Evolutionary conservation across 1,140 invertebrate genomes (phyloP).

Genomic region (Halotydeus destructor): DNA sequence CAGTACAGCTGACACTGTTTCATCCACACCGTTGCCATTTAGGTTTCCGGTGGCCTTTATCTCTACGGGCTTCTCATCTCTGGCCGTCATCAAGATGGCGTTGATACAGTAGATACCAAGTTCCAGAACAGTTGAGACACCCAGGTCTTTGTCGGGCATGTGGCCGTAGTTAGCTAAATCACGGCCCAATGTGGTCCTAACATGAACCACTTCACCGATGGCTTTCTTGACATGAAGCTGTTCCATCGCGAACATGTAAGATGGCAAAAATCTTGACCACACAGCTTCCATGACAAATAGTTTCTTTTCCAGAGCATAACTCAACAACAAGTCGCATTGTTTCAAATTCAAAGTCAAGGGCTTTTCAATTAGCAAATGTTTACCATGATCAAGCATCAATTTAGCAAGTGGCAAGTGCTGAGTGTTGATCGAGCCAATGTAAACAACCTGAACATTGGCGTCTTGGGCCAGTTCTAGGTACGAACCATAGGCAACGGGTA

Average conservation of each 20-base stretch:
- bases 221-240: conserved; percentile 35
- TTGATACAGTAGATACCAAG: conserved; percentile 63
- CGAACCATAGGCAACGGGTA: conserved; percentile 39
- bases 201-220: conserved; percentile 45
- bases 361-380: conserved; percentile 66
- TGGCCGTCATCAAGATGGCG: conserved; percentile 44
- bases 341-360: conserved; percentile 37
- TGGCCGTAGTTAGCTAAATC: conserved; percentile 33
- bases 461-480: conserved; percentile 54
- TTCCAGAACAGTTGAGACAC: conserved; percentile 57
- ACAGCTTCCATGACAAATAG: conserved; percentile 33
- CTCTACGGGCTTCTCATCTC: conserved; percentile 36
- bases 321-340: conserved; percentile 31
- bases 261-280: conserved; percentile 60
- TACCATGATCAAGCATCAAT: conserved; percentile 46
- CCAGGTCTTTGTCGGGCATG: conserved; percentile 38
- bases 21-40: conserved; percentile 45
- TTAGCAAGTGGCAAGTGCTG: conserved; percentile 41
- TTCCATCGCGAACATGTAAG: conserved; percentile 38
- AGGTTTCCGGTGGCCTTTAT: conserved; percentile 37
- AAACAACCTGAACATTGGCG: conserved; percentile 50
- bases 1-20: conserved; percentile 36
- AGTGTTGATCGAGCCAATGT: conserved; percentile 46
- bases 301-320: conserved; percentile 32
- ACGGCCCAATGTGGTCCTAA: conserved; percentile 43